A percentile compares a stretch with the other conserved stretches of the same genome.
These are phyloP conservation scores for Cylindroiulus punctatus DNA, from an alignment of 2,888 invertebrate genomes.

Conservation along the genomic window DNA sequence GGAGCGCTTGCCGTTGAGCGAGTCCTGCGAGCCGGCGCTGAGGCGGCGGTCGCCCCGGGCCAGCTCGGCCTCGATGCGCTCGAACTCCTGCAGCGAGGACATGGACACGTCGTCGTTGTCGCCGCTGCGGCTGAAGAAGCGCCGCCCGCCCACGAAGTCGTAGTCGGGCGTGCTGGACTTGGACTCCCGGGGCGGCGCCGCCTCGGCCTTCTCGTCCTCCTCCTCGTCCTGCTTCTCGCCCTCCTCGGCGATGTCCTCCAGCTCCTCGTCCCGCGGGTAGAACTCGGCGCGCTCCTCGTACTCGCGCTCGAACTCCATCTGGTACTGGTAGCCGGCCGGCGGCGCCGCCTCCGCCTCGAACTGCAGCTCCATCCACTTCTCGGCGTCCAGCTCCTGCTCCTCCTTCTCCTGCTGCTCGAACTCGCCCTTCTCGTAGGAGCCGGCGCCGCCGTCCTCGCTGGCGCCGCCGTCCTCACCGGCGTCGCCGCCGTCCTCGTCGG, in stretches of 20 bases:
- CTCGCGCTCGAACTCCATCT: conserved; percentile 61
- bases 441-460: conserved; percentile 50
- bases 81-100: conserved; percentile 93
- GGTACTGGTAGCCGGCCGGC: conserved; percentile 66
- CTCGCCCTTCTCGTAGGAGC: conserved; percentile 58
- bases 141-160: conserved; percentile 83
- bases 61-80: conserved; percentile 86
- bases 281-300: conserved; percentile 70
- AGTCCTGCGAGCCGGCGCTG: conserved; percentile 80
- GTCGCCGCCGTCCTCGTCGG: conserved; percentile 44
- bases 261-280: conserved; percentile 69
- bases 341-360: conserved; percentile 65
- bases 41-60: conserved; percentile 68
- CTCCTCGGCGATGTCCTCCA: conserved; percentile 87
- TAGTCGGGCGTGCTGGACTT: conserved; percentile 93
- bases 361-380: conserved; percentile 87
- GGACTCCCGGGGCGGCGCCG: conserved; percentile 67
- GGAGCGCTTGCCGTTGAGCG: conserved; percentile 73
- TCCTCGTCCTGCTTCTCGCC: conserved; percentile 63
- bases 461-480: not conserved
- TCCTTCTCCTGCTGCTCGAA: conserved; percentile 58
- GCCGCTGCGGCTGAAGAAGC: conserved; percentile 81
- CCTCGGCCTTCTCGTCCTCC: conserved; percentile 79
- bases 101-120: conserved; percentile 93
- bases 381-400: conserved; percentile 62